phyloP scores from a whole-genome alignment of 64 coral and sea anemone species.

The Trachythela sp. region DNA sequence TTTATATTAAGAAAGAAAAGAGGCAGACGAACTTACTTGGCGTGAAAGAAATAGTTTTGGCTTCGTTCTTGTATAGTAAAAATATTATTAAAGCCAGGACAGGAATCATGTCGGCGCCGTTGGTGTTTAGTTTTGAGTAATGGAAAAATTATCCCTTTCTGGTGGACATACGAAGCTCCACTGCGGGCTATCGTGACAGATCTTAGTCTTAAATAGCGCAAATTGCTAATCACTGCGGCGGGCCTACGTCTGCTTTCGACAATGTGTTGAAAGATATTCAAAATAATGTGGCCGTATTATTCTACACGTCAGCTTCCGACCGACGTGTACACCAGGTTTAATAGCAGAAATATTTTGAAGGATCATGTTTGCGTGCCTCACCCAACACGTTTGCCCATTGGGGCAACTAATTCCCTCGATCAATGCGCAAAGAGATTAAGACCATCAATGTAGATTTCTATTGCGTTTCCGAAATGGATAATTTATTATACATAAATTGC shows the following conservation, averaged over 20 bases:
- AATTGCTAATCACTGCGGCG: not conserved
- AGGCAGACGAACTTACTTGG: not conserved
- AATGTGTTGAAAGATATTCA: not conserved
- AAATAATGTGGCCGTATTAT: not conserved
- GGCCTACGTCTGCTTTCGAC: not conserved
- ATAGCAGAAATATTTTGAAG: not conserved
- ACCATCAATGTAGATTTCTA: not conserved
- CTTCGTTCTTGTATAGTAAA: not conserved
- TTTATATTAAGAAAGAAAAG: not conserved
- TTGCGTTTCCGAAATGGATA: not conserved
- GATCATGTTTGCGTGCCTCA: not conserved
- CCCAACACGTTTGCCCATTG: not conserved
- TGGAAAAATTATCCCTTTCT: not conserved
- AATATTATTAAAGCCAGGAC: not conserved
- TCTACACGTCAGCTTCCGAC: not conserved
- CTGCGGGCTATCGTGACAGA: not conserved
- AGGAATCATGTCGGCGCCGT: not conserved
- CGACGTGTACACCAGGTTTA: not conserved
- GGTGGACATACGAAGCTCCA: not conserved
- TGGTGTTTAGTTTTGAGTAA: not conserved
- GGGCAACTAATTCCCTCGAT: not conserved
- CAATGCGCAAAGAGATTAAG: not conserved
- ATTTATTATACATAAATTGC: not conserved
- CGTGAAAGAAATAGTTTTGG: not conserved
- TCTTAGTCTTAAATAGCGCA: slow-evolving; percentile 8